Evolutionary conservation across 2,888 invertebrate genomes (phyloP), one percentile per base, ranked within the genome.

Genomic region (Dorcus hopei): DNA sequence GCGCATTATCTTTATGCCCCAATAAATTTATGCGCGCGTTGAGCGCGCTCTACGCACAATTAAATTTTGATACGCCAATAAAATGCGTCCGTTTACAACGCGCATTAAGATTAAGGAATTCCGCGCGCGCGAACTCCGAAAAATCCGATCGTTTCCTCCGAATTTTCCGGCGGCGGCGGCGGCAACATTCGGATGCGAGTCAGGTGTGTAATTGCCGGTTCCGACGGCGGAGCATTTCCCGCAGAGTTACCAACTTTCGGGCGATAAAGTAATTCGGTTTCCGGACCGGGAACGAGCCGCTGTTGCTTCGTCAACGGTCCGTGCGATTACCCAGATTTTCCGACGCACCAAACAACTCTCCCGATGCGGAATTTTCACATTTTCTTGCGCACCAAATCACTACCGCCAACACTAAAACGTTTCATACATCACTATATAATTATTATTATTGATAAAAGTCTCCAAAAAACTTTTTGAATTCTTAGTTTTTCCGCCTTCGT

Each of bases 11-110:
- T 68, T 68, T 68, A 68, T 66, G 65, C 61, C 61, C 66, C 53
- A 68, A 68, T 67, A 68, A 68, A 67, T 66, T 67, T 62, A 61
- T 63, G 58, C 57, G 63, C 57, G 64, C 61, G 66, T 63, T 64
- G 65, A 68, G 61, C 60, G 68, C 26, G 26, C 26, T 33, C 26
- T 57, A 61, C 63, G 63, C 62, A 62, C 61, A 69, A 68, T 70
- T 70, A 69, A 68, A 66, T 66, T 69, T 69, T 67, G 66, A 68
- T 68, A 66, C 65, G 62, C 65, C 62, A 68, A 68, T 68, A 67
- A 68, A 68, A 66, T 62, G 56, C 54, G 26, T 58, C 47, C 57
- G 52, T 57, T 57, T 57, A 57, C 57, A 57, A 50, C 51, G 23
- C 43, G 45, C 52, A 57, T 57, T 57, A 58, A 53, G 52, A 54